Evolutionary conservation across 2,797 vertebrate genomes (phyloP).

Genomic region (Sebastes matsubarae): DNA sequence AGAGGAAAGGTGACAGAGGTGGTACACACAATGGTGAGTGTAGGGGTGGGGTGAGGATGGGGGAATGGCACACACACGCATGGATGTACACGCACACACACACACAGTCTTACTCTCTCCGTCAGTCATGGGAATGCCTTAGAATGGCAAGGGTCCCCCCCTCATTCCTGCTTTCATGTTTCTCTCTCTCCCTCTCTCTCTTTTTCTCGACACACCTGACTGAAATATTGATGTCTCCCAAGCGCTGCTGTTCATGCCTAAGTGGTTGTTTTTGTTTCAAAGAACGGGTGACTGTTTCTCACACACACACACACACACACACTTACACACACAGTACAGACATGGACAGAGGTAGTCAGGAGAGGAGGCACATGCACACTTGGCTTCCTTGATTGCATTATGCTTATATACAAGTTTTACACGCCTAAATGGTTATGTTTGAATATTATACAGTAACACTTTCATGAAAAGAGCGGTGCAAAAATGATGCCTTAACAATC

Average conservation of each 20-base stretch:
- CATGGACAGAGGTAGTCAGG: not conserved
- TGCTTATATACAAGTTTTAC: not conserved
- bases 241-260: conserved; percentile 70
- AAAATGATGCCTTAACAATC: not conserved
- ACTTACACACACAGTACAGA: conserved; percentile 4
- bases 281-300: conserved; percentile 47
- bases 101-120: conserved; percentile 34
- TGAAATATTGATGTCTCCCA: conserved; percentile 87
- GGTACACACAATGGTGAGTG: conserved; percentile 71
- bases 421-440: not conserved
- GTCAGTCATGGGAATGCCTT: conserved; percentile 67
- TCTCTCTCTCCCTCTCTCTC: conserved; percentile 27
- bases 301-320: conserved; percentile 1
- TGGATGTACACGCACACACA: conserved; percentile 22
- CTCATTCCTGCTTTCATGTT: conserved; percentile 64
- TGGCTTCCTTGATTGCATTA: conserved; percentile 11
- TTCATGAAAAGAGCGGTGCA: not conserved
- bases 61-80: conserved; percentile 56
- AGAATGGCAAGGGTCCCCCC: conserved; percentile 66
- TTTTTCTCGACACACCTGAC: conserved; percentile 85
- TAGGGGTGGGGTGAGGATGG: conserved; percentile 61
- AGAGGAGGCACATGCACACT: not conserved
- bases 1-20: conserved; percentile 83
- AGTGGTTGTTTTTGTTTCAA: conserved; percentile 75
- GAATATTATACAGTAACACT: not conserved